These are phyloP conservation scores for Drosophila ustulata DNA, from an alignment of 2,888 invertebrate genomes.

Conservation along the genomic window DNA sequence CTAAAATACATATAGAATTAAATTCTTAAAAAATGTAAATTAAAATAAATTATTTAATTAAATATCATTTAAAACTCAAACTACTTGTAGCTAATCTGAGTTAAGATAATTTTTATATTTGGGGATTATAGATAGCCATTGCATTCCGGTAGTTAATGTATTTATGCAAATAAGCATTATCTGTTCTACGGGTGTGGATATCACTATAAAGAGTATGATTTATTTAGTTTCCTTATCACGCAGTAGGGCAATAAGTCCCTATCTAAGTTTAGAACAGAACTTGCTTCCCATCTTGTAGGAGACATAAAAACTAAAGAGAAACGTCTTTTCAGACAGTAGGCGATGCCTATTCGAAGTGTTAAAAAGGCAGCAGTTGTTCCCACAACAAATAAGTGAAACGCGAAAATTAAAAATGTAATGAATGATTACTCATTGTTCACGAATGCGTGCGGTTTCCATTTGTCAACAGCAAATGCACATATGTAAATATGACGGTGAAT, in stretches of 20 bases:
- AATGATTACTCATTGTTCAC: neutral
- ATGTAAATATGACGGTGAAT: too few species aligned
- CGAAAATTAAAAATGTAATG: neutral
- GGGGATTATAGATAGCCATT: neutral
- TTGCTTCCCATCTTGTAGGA: neutral
- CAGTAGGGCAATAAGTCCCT: neutral
- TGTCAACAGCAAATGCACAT: constrained; percentile 5
- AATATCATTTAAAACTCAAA: too few species aligned
- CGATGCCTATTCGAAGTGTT: neutral
- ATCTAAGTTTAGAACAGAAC: neutral
- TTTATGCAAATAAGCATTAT: constrained; percentile 1
- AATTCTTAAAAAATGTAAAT: too few species aligned
- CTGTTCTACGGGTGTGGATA: neutral
- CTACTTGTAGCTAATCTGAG: neutral
- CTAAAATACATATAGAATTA: too few species aligned
- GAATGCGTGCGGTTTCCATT: constrained; percentile 3
- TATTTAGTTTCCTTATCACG: neutral
- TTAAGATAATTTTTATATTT: constrained; percentile 3
- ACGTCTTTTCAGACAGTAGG: neutral
- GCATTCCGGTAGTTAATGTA: neutral
- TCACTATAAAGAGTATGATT: neutral
- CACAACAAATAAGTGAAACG: neutral
- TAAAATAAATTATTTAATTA: too few species aligned
- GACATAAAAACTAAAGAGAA: neutral
- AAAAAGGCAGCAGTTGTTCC: neutral